A percentile compares a stretch with the other conserved stretches of the same genome.
Conservation (phyloP, 2,113 vertebrate species). For the Casuarius casuarius region DNA sequence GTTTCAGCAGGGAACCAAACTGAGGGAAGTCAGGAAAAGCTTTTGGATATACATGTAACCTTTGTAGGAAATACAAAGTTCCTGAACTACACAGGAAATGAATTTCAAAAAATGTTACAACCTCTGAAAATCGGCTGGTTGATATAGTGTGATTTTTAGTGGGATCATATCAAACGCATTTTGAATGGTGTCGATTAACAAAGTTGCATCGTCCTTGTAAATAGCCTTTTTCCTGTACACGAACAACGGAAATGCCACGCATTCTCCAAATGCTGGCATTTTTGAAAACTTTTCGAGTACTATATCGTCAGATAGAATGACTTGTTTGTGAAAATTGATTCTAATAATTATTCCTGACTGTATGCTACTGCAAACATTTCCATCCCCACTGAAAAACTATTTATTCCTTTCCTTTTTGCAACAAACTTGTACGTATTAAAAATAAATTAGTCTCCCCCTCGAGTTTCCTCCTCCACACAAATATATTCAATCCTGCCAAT, state of each 20-base stretch:
- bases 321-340: not conserved
- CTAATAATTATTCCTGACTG: not conserved
- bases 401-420: not conserved
- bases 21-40: not conserved
- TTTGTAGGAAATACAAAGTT: not conserved
- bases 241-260: not conserved
- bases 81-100: not conserved
- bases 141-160: not conserved
- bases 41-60: not conserved
- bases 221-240: not conserved
- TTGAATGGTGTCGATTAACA: not conserved
- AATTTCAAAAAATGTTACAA: not conserved
- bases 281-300: not conserved
- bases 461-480: not conserved
- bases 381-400: not conserved
- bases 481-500: not conserved
- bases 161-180: not conserved
- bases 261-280: not conserved
- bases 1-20: not conserved
- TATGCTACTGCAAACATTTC: not conserved
- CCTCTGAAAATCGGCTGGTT: not conserved
- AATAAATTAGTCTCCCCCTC: not conserved
- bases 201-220: not conserved
- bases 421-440: not conserved
- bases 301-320: not conserved